These are phyloP conservation scores for Strix aluco DNA, from an alignment of 2,113 vertebrate species.

Conservation along the genomic window DNA sequence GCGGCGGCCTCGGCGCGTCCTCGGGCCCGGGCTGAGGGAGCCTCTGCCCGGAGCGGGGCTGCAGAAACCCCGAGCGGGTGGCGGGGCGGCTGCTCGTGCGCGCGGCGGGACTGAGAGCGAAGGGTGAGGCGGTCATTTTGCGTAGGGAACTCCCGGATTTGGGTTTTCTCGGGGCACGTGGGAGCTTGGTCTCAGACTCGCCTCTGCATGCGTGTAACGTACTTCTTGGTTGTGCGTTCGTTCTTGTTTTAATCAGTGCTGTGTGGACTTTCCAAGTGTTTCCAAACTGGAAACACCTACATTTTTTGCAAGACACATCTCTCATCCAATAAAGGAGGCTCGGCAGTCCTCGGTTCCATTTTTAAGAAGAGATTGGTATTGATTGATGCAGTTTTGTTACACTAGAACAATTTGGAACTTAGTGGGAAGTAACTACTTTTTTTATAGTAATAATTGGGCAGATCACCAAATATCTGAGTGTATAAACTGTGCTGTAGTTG, in stretches of 20 bases:
- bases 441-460: neutral
- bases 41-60: neutral
- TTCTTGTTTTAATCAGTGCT: neutral
- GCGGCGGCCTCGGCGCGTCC: too few relatives aligned
- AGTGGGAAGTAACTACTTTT: neutral
- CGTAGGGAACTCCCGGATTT: rapidly evolving
- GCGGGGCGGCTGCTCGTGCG: neutral
- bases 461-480: neutral
- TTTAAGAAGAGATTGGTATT: neutral
- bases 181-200: rapidly evolving
- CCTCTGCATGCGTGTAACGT: rapidly evolving
- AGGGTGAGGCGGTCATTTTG: neutral
- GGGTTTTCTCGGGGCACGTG: rapidly evolving
- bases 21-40: neutral
- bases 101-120: neutral
- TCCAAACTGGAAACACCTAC: neutral
- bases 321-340: rapidly evolving
- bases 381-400: neutral
- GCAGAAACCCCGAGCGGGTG: rapidly evolving
- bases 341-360: rapidly evolving
- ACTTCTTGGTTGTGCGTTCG: rapidly evolving
- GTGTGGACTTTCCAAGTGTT: neutral
- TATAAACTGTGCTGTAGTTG: neutral
- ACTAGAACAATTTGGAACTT: neutral
- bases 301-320: neutral